Base-by-base conservation (phyloP, 2,113 vertebrate genomes). In the Dasyurus viverrinus region DNA sequence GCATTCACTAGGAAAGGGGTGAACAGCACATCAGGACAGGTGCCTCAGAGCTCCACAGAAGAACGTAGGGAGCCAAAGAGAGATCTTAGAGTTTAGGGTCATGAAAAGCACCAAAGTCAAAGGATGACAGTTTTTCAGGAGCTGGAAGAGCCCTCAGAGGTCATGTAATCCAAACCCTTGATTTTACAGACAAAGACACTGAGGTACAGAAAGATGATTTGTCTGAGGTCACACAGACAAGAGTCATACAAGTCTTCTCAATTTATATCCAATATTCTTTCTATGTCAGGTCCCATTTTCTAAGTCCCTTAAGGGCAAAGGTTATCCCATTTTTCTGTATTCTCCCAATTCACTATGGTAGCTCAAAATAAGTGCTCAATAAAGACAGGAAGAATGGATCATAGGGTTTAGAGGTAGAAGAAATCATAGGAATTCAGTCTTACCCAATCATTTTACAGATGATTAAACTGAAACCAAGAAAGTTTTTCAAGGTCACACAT, bases 401-500 rank as follows among this genome's bases (percentile, higher is more conserved):
- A 8, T 36, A 30, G n/a, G n/a, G 92, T 27, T 22, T 47, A 96
- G 92, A 89, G 25, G 54, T 53, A 91, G 93, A 96, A 19, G 24
- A 91, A 96, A 50, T 53, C 48, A 16, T 47, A 19, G 90, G 68
- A 30, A 50, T 53, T 47, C 23, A 91, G 46, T 24, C 90, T 93
- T 84, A 57, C 7, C 26, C 19, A 36, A 52, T 60, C 47, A 91
- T 52, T 92, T 52, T 92, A 19, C 46, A 48, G 90, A 89, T 47
- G n/a, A 42, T 46, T 94, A 95, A 95, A 54, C 46, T 46, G 57
- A 89, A 47, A 30, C 91, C 36, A 7, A 14, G 92, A 89, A 89
- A 90, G 90, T 94, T 94, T 53, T 27, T 30, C 16, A 8, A 90
- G 55, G 92, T 94, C 94, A 96, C 92, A 84, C 23, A 47, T 91